Percentiles rank a stretch among this genome's conserved stretches.
phyloP scores from a whole-genome alignment of 2,113 vertebrate genomes.

The Tupaia tana region DNA sequence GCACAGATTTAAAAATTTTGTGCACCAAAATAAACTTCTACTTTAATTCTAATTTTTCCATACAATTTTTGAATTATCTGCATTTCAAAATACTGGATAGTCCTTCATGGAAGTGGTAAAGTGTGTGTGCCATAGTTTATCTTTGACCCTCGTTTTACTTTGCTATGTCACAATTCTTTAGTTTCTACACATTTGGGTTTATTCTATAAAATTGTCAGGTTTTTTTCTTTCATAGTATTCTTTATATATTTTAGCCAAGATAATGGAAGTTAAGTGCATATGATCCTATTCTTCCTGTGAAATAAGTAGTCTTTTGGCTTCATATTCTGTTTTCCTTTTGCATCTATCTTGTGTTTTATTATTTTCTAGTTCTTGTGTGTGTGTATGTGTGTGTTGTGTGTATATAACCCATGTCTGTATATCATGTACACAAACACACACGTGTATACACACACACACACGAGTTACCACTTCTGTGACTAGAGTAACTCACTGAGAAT shows the following conservation, averaged over 20 bases:
- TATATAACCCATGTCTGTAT: too few species aligned
- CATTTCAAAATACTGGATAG: too few species aligned
- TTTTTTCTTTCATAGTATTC: neutral
- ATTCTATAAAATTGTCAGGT: neutral
- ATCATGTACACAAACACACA: too few species aligned
- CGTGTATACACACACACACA: too few species aligned
- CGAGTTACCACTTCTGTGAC: slow-evolving; percentile 22
- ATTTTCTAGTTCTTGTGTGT: slow-evolving; percentile 3
- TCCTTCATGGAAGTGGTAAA: too few species aligned
- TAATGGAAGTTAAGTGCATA: neutral
- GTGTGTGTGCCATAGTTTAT: neutral
- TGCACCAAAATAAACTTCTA: too few species aligned
- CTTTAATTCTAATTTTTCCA: too few species aligned
- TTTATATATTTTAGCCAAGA: slow-evolving; percentile 1
- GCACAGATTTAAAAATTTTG: too few species aligned
- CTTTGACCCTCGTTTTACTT: slow-evolving; percentile 2
- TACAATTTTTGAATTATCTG: too few species aligned
- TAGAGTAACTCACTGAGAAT: neutral
- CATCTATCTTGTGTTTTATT: slow-evolving; percentile 4
- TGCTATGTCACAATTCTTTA: slow-evolving; percentile 2
- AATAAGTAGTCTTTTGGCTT: neutral
- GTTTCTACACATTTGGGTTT: slow-evolving; percentile 28
- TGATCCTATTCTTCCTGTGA: slow-evolving; percentile 5
- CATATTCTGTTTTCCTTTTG: slow-evolving; percentile 11
- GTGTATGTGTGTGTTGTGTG: neutral